These are phyloP conservation scores for Macrotis lagotis DNA, from an alignment of 2,113 vertebrate genomes.

Conservation along the genomic window DNA sequence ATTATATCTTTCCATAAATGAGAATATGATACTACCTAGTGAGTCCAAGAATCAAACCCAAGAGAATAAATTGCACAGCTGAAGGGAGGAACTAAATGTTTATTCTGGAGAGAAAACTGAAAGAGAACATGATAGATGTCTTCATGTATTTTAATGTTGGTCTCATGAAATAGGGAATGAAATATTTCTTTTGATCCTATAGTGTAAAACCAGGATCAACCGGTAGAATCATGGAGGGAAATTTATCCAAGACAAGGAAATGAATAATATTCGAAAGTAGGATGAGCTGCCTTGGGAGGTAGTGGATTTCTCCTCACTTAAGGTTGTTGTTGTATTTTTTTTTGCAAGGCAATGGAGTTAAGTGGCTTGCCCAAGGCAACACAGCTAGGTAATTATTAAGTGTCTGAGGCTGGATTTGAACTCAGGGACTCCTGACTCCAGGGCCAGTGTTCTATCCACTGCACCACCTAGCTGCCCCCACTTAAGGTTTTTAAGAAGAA, in stretches of 20 bases:
- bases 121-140: background rate
- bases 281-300: background rate
- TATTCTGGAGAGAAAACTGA: background rate
- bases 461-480: too few relatives aligned
- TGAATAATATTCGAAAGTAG: background rate
- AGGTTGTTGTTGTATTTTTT: too few relatives aligned
- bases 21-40: background rate
- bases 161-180: background rate
- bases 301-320: background rate
- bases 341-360: too few relatives aligned
- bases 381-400: too few relatives aligned
- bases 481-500: background rate
- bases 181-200: background rate
- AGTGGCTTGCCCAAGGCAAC: too few relatives aligned
- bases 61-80: background rate
- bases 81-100: background rate
- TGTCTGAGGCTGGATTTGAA: too few relatives aligned
- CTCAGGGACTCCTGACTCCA: too few relatives aligned
- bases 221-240: background rate
- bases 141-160: background rate
- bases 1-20: background rate
- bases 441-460: too few relatives aligned
- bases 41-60: background rate
- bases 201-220: background rate
- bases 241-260: background rate